phyloP scores from a whole-genome alignment of 2,888 invertebrate species.

The Lamellibrachia columna region DNA sequence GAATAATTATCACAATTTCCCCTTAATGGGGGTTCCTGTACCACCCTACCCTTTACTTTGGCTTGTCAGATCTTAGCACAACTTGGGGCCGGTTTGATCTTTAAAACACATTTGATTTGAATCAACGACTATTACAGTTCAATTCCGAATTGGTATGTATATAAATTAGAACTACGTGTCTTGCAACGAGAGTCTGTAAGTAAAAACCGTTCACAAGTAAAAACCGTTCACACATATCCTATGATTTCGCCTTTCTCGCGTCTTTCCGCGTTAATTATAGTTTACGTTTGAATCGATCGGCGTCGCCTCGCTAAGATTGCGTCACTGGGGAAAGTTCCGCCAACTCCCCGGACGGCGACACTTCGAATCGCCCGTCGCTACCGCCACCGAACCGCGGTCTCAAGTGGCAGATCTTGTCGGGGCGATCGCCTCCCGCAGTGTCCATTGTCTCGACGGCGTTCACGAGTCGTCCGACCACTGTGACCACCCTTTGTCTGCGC shows the following conservation, averaged over 20 bases:
- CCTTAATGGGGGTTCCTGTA: too few species aligned
- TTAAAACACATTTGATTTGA: too few species aligned
- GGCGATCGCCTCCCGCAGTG: neutral
- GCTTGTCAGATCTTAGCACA: too few species aligned
- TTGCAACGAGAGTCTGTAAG: too few species aligned
- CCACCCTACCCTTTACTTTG: too few species aligned
- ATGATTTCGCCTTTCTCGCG: neutral
- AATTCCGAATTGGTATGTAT: too few species aligned
- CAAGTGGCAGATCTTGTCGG: neutral
- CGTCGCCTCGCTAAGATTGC: conserved; percentile 12
- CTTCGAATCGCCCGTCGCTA: neutral
- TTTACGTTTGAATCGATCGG: conserved; percentile 12
- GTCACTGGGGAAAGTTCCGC: neutral
- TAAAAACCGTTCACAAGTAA: too few species aligned
- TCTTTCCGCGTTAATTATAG: neutral
- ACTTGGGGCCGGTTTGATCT: too few species aligned
- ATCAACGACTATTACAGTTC: too few species aligned
- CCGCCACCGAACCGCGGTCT: neutral
- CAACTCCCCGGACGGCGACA: neutral
- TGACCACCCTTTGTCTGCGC: neutral
- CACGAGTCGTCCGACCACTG: neutral
- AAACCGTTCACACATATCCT: too few species aligned
- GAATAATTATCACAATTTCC: too few species aligned
- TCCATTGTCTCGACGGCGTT: neutral
- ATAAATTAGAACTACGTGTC: too few species aligned